Evolutionary conservation across 2,797 vertebrate genomes (phyloP).

Genomic region (Syngnathus rostellatus): DNA sequence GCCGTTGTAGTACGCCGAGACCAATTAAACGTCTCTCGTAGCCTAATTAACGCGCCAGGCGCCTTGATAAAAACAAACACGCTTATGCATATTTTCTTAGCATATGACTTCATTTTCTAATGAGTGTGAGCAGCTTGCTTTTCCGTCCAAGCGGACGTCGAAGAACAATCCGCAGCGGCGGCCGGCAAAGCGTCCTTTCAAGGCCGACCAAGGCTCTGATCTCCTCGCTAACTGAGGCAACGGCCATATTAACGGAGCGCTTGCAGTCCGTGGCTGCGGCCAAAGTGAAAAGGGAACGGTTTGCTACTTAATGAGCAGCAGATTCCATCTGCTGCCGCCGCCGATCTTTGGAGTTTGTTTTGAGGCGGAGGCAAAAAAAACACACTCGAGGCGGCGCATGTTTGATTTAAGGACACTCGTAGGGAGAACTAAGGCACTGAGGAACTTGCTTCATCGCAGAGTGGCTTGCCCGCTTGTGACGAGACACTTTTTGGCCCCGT

Average conservation of each 20-base stretch:
- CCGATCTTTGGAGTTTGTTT: conserved; percentile 45
- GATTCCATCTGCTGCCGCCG: conserved; percentile 47
- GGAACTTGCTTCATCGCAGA: background rate
- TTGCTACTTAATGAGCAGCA: conserved; percentile 47
- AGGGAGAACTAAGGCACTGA: conserved; percentile 11
- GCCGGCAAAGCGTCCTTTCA: conserved; percentile 5
- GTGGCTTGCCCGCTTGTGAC: background rate
- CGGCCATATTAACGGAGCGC: conserved; percentile 28
- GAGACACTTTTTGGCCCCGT: background rate
- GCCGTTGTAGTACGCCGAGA: conserved; percentile 39
- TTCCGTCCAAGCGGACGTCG: conserved; percentile 8
- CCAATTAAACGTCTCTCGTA: conserved; percentile 52
- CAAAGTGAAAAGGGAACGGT: conserved; percentile 10
- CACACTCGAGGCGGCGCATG: conserved; percentile 25
- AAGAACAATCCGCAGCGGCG: conserved; percentile 16
- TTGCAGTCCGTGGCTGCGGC: conserved; percentile 21
- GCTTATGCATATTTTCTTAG: conserved; percentile 25
- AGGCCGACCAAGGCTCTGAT: conserved; percentile 17
- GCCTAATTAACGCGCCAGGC: conserved; percentile 51
- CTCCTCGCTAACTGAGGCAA: conserved; percentile 14
- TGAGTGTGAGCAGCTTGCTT: conserved; percentile 11
- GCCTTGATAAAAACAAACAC: conserved; percentile 49
- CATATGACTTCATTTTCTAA: conserved; percentile 28
- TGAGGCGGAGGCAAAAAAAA: conserved; percentile 22
- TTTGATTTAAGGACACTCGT: conserved; percentile 22